Base-by-base conservation (phyloP, 2,113 vertebrate genomes). In the Argyrosomus japonicus region DNA sequence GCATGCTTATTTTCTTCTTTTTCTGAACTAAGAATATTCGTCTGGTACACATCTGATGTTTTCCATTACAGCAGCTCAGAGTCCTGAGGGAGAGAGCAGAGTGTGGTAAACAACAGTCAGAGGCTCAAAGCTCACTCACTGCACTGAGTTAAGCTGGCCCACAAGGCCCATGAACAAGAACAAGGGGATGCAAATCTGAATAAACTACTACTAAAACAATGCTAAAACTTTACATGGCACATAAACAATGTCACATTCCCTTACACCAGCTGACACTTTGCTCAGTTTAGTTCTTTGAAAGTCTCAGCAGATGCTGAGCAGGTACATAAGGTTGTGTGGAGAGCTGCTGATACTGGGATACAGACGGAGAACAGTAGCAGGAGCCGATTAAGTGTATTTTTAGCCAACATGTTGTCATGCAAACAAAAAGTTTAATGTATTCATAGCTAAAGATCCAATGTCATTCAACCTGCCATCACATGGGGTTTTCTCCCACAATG, bases 41-140 rank as follows among this genome's bases (percentile, higher is more conserved):
- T 81, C 73, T 78, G 73, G 79, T 77, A 78, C 64, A 77, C 84
- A 83, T 93, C 88, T 92, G 88, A 93, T 92, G 85, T 91, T 93
- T 92, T 92, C 88, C 87, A 78, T 89, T 87, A 86, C 85, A 80
- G 68, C 81, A 36, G 88, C 85, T 77, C 67, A 1, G 54, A 17
- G 65, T 92, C 93, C 90, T 82, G 73, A 53, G 94, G 92, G 90
- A 92, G 54, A 51, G 63, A 77, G 73, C 77, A 6, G 68, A 92
- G 84, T 62, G 91, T 72, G 85, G 91, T 92, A 94, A 94, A 94
- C 90, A 95, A 93, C 90, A 93, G 78, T 89, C 79, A 83, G 68
- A 87, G 84, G 82, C 82, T 83, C 84, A 56, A 47, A 83, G 87
- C 84, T 89, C 81, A 64, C 80, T 68, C 79, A 3, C 64, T 65